Evolutionary conservation across 37 sponge, comb jelly and placozoan genomes (phyloP).

Genomic region (Oopsacas minuta): DNA sequence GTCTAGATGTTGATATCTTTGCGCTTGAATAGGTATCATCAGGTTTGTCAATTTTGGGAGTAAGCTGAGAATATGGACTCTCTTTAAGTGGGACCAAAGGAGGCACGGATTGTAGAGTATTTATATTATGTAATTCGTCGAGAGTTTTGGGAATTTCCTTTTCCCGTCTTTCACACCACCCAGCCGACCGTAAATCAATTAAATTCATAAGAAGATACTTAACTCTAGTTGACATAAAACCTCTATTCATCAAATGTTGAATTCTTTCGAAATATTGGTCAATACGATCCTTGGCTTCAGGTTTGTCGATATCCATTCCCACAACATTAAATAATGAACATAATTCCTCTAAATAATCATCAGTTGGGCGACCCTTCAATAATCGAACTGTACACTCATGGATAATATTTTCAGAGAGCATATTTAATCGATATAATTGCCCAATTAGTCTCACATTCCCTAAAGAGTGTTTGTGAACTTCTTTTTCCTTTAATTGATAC

Average conservation of each 20-base stretch:
- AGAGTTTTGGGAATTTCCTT: neutral
- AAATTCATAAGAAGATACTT: slow-evolving; percentile 3
- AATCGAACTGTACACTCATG: neutral
- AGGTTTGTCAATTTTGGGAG: neutral
- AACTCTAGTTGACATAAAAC: neutral
- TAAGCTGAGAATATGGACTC: neutral
- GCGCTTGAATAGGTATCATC: neutral
- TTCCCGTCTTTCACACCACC: neutral
- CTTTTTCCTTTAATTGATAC: neutral
- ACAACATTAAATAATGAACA: slow-evolving; percentile 11
- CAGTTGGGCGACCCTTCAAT: neutral
- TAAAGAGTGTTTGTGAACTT: slow-evolving; percentile 6
- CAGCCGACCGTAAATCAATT: neutral
- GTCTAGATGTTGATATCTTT: neutral
- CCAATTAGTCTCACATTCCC: neutral
- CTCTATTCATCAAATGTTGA: slow-evolving; percentile 13
- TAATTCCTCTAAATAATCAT: neutral
- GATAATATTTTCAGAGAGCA: neutral
- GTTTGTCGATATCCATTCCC: neutral
- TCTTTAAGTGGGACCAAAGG: neutral
- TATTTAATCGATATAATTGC: neutral
- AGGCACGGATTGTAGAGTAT: neutral
- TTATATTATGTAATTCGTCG: neutral
- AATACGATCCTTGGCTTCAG: neutral
- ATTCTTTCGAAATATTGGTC: slow-evolving; percentile 18